These are phyloP conservation scores for Xiphydria camelus DNA, from an alignment of 2,888 invertebrate species.

Conservation along the genomic window DNA sequence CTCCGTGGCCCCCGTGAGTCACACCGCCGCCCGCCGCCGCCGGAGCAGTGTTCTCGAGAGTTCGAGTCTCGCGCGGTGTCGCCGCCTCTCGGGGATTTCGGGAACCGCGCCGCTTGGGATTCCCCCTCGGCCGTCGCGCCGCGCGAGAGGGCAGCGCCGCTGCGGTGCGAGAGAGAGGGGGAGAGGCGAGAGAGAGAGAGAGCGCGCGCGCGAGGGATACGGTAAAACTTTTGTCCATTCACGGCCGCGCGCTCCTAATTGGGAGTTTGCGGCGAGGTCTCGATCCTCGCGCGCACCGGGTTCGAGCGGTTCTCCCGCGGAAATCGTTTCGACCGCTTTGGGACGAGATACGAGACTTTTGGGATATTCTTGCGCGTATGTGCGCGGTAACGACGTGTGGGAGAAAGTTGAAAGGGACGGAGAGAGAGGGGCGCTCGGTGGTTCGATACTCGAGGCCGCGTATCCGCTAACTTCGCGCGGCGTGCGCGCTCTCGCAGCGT, in stretches of 20 bases:
- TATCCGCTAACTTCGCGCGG: neutral
- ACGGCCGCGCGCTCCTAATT: conserved; percentile 41
- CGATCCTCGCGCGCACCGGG: conserved; percentile 37
- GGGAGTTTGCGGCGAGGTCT: conserved; percentile 35
- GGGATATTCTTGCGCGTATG: neutral
- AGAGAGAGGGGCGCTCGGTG: too few relatives aligned
- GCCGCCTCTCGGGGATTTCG: conserved; percentile 55
- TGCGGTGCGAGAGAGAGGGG: conserved; percentile 16
- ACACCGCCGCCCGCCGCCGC: conserved; percentile 2
- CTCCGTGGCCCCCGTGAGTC: conserved; percentile 6
- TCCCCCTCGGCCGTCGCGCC: conserved; percentile 31
- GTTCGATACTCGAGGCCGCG: neutral
- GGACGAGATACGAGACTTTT: neutral
- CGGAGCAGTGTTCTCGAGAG: conserved; percentile 11
- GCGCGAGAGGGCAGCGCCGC: conserved; percentile 10
- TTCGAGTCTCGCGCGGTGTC: conserved; percentile 42
- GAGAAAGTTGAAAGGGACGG: too few relatives aligned
- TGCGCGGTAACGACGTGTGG: neutral
- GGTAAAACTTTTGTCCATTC: conserved; percentile 55
- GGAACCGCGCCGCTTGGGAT: conserved; percentile 43
- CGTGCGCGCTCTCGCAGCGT: too few relatives aligned
- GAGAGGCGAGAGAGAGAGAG: conserved; percentile 18
- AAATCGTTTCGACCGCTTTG: conserved; percentile 1
- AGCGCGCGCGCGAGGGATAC: conserved; percentile 20
- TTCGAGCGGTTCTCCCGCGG: conserved; percentile 18